Evolutionary conservation across 2,888 invertebrate species (phyloP), one percentile per base, ranked within the genome.

Genomic region (Trichogramma dendrolimi): DNA sequence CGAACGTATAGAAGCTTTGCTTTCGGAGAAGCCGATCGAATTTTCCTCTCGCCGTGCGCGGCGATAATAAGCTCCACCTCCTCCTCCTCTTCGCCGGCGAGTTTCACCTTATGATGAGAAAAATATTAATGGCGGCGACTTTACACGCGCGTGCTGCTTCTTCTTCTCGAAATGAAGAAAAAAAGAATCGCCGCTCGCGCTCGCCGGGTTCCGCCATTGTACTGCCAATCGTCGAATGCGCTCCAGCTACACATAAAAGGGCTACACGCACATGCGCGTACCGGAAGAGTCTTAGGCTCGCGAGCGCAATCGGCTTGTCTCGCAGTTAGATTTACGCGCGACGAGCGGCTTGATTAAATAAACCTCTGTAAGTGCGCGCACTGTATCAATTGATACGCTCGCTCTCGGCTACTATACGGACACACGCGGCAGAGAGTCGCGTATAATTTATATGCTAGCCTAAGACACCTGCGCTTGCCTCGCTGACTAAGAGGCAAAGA

Each of bases 171-270:
- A 7, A 11, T 4, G 5, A 6, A 54, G n/a, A 55, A 55, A 55
- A 55, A 55, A 39, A 27, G 8, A 44, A 14, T 41, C 42, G 7
- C 46, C 2, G 39, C 27, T 4, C n/a, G 8, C 38, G 46, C 47
- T n/a, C 46, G 47, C 2, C n/a, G 43, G 47, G 52, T 11, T 41
- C 46, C 56, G 50, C 58, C 58, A 64, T 64, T 64, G 61, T 64
- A 58, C 59, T 64, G 64, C 55, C 64, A 61, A 64, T 64, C 64
- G 42, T 41, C 8, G 44, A 8, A 11, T n/a, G 38, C 27, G 8
- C 41, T 48, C 5, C 4, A 27, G 48, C 39, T 41, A 48, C 41
- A 44, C n/a, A 43, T 27, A 38, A 11, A 39, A 10, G 27, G 40
- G 11, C 14, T 43, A 44, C 11, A 39, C 39, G 40, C 51, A 51